Evolutionary conservation across 2,113 vertebrate genomes (phyloP), one percentile per base, ranked within the genome.

Genomic region (Naja naja): DNA sequence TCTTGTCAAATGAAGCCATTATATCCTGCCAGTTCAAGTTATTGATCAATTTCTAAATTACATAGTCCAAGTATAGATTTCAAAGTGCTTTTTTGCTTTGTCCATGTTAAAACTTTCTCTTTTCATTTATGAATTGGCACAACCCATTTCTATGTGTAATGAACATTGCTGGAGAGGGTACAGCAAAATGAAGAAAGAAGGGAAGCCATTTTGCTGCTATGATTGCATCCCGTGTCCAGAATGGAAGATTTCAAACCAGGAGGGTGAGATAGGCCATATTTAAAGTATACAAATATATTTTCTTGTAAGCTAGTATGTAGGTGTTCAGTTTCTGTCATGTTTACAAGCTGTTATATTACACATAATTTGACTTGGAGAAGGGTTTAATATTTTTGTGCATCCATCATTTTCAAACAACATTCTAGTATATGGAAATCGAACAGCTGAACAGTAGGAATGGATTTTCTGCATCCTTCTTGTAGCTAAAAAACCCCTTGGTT

Each of bases 161-260:
- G 5, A 87, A 1, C 9, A 14, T 1, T 91, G 91, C 85, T 20
- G 47, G n/a, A 10, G 27, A 14, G 45, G 91, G 1, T 91, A 60
- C 34, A 20, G 39, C 10, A 87, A 91, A 39, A 45, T 56, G 23
- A 91, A 52, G 43, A 91, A 49, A 45, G 91, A 91, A 58, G 85
- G 85, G 43, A 0, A 64, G 25, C 91, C 55, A 39, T 87, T 60
- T 52, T 91, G 91, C 30, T 91, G 91, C 43, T 91, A 64, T 39
- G 85, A 88, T 64, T 91, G 91, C 22, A 2, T 34, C 23, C 55
- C 18, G 23, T 91, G 91, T 18, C 91, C 55, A 88, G 85, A 87
- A 60, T 85, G 91, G 45, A 87, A 91, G 30, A 64, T 91, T 52
- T 87, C 91, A 22, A 34, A 91, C 43, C 55, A 87, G 53, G 87